A percentile compares a stretch with the other conserved stretches of the same genome.
Conservation (phyloP, 2,797 vertebrate species). For the Lepidocolaptes lacrymiger region DNA sequence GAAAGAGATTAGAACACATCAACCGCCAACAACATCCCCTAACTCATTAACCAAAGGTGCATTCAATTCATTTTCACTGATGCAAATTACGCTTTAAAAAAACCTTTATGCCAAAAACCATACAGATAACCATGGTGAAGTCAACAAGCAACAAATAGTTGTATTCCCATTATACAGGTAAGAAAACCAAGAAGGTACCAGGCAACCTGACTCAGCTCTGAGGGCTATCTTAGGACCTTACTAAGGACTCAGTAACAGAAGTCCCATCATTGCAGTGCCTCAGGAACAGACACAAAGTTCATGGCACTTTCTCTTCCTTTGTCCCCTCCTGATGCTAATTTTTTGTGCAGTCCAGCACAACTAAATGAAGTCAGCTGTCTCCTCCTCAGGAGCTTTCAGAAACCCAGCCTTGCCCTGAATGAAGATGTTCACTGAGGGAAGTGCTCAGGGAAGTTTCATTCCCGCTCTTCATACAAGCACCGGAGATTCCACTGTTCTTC, state of each 20-base stretch:
- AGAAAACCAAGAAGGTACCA: neutral
- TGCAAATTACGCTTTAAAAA: neutral
- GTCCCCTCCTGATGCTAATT: neutral
- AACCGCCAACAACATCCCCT: neutral
- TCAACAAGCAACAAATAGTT: neutral
- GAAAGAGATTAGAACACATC: neutral
- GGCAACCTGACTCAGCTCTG: neutral
- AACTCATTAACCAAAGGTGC: neutral
- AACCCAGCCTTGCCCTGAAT: neutral
- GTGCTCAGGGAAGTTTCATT: neutral
- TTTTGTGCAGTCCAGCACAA: neutral
- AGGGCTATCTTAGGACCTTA: neutral
- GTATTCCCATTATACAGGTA: neutral
- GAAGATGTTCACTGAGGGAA: neutral
- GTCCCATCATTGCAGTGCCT: rapidly evolving
- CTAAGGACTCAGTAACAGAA: neutral
- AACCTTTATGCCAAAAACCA: neutral
- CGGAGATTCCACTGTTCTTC: neutral
- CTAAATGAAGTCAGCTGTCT: neutral
- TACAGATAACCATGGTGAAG: neutral
- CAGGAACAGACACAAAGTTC: neutral
- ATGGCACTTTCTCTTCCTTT: neutral
- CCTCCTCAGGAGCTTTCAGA: neutral
- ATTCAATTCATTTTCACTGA: neutral
- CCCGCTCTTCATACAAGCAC: neutral